phyloP scores from a whole-genome alignment of 2,113 vertebrate genomes.

The Panthera leo region DNA sequence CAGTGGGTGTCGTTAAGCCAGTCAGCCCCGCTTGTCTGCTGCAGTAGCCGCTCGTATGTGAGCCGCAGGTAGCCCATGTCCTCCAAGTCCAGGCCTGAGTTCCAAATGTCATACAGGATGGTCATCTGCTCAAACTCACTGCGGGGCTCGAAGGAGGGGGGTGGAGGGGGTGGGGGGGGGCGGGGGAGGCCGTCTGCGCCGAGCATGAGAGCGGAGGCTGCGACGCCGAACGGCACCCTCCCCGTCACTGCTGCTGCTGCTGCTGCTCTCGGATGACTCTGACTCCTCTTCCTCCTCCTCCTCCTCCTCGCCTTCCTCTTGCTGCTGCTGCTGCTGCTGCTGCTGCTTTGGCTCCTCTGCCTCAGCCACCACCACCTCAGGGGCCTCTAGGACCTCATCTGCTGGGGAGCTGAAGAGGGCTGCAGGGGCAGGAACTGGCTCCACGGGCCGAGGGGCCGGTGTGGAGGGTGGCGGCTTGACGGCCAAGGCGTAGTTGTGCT shows the following conservation, averaged over 20 bases:
- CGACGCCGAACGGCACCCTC: conserved; percentile 77
- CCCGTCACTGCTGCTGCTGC: conserved; percentile 80
- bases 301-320: conserved; percentile 35
- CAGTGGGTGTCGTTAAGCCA: conserved; percentile 98
- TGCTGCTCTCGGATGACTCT: conserved; percentile 83
- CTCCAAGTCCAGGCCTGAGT: conserved; percentile 91
- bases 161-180: background rate
- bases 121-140: conserved; percentile 98
- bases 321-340: conserved; percentile 16
- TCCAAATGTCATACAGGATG: conserved; percentile 97
- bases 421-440: conserved; percentile 60
- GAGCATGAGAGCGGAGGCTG: conserved; percentile 79
- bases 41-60: conserved; percentile 92
- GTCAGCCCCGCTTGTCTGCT: conserved; percentile 91
- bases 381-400: conserved; percentile 82
- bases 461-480: conserved; percentile 67
- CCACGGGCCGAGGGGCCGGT: conserved; percentile 24
- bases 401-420: conserved; percentile 79
- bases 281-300: conserved; percentile 84
- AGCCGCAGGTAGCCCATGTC: conserved; percentile 89
- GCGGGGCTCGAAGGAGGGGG: conserved; percentile 86
- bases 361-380: conserved; percentile 86
- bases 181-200: conserved; percentile 51
- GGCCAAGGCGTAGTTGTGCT: conserved; percentile 93
- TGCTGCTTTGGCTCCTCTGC: conserved; percentile 75